Evolutionary conservation across 1,140 invertebrate genomes (phyloP).

Genomic region (Spodoptera litura): DNA sequence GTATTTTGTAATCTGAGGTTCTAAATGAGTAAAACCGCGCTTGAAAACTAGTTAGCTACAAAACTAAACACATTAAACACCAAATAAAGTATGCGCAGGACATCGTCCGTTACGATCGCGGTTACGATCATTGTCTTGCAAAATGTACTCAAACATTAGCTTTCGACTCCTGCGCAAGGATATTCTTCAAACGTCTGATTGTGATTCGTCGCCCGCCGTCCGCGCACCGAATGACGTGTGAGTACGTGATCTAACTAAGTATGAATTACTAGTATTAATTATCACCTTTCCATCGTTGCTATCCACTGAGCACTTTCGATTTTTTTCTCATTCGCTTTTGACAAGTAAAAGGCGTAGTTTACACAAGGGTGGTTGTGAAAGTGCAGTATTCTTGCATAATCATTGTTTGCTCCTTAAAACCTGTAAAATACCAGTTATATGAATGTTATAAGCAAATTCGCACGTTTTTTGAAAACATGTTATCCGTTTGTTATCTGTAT

Average conservation of each 20-base stretch:
- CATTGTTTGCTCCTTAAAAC: slow-evolving; percentile 53
- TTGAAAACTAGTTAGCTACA: not conserved
- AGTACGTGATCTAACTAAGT: slow-evolving; percentile 47
- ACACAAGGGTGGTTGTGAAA: slow-evolving; percentile 58
- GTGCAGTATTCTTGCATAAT: slow-evolving; percentile 53
- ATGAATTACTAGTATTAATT: slow-evolving; percentile 57
- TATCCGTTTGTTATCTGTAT: slow-evolving; percentile 58
- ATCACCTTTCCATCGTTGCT: slow-evolving; percentile 60
- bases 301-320: slow-evolving; percentile 25
- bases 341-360: slow-evolving; percentile 52
- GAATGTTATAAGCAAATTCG: not conserved
- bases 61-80: slow-evolving; percentile 50
- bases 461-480: slow-evolving; percentile 27
- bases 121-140: slow-evolving; percentile 70
- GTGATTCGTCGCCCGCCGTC: slow-evolving; percentile 53
- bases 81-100: slow-evolving; percentile 63
- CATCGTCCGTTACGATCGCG: slow-evolving; percentile 63
- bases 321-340: slow-evolving; percentile 44
- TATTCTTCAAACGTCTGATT: slow-evolving; percentile 60
- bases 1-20: too few relatives aligned
- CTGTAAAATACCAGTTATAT: slow-evolving; percentile 28
- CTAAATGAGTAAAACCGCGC: too few relatives aligned
- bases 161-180: slow-evolving; percentile 76
- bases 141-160: slow-evolving; percentile 69
- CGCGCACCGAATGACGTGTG: slow-evolving; percentile 23